Evolutionary conservation across 2,888 invertebrate genomes (phyloP).

Genomic region (Cinara cedri): DNA sequence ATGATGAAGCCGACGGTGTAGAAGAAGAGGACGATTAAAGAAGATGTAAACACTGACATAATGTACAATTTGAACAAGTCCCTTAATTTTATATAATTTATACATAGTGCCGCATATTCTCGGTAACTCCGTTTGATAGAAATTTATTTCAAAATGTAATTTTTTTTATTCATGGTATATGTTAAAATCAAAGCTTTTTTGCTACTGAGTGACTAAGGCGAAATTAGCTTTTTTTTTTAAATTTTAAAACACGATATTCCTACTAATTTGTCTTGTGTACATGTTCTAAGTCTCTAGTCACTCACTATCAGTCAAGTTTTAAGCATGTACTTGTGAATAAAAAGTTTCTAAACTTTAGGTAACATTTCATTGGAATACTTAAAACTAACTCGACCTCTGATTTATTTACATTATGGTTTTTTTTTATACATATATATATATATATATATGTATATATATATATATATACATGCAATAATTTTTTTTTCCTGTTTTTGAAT

Average conservation of each 20-base stretch:
- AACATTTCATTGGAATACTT: constrained; percentile 53
- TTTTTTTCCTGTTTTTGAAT: constrained; percentile 36
- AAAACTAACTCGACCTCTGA: constrained; percentile 53
- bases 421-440: constrained; percentile 10
- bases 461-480: constrained; percentile 34
- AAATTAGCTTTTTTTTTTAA: constrained; percentile 37
- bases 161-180: constrained; percentile 42
- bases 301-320: constrained; percentile 56
- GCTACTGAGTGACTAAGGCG: constrained; percentile 54
- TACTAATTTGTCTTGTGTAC: constrained; percentile 54
- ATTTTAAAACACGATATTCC: constrained; percentile 45
- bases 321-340: constrained; percentile 47
- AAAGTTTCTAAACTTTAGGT: constrained; percentile 40
- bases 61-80: constrained; percentile 59
- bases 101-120: constrained; percentile 55
- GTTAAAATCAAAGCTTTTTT: constrained; percentile 53
- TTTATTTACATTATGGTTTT: constrained; percentile 26
- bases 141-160: constrained; percentile 52
- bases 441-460: neutral
- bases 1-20: constrained; percentile 60
- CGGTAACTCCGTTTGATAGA: constrained; percentile 56
- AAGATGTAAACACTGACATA: constrained; percentile 60
- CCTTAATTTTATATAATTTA: constrained; percentile 57
- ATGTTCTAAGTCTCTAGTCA: constrained; percentile 54
- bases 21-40: constrained; percentile 59